These are phyloP conservation scores for Valencia hispanica DNA, from an alignment of 2,797 vertebrate species.

Conservation along the genomic window DNA sequence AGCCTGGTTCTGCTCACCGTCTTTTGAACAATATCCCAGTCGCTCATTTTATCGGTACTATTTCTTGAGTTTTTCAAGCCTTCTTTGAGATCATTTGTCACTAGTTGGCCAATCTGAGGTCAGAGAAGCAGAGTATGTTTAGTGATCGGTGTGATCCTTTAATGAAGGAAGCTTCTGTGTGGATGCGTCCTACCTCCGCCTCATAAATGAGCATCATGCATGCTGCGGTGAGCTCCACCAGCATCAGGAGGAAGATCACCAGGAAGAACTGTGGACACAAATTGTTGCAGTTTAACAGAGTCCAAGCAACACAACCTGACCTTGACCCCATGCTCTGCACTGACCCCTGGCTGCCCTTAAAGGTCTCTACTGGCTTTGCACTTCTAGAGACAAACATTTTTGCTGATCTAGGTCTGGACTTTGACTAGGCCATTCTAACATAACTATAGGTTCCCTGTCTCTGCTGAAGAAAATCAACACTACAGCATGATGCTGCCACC, in stretches of 20 bases:
- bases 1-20: slow-evolving; percentile 27
- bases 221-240: slow-evolving; percentile 74
- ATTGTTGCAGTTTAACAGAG: neutral
- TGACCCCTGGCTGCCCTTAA: too few relatives aligned
- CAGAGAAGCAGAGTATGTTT: neutral
- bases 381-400: too few relatives aligned
- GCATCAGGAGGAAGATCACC: slow-evolving; percentile 81
- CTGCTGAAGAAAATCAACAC: too few relatives aligned
- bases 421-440: neutral
- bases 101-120: slow-evolving; percentile 27
- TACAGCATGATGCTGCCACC: too few relatives aligned
- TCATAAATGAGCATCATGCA: slow-evolving; percentile 77
- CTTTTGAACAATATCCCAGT: slow-evolving; percentile 69
- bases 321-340: neutral
- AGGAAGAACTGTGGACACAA: slow-evolving; percentile 77
- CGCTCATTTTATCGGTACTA: slow-evolving; percentile 11
- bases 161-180: neutral
- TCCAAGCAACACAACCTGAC: neutral
- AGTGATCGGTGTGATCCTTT: neutral
- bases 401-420: neutral
- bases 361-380: neutral
- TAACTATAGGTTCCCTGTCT: too few relatives aligned
- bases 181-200: slow-evolving; percentile 15
- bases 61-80: neutral
- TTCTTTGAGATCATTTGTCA: slow-evolving; percentile 4